A percentile compares a stretch with the other conserved stretches of the same genome.
Evolutionary conservation across 1,140 invertebrate genomes (phyloP).

Genomic region (Eurosta solidaginis): DNA sequence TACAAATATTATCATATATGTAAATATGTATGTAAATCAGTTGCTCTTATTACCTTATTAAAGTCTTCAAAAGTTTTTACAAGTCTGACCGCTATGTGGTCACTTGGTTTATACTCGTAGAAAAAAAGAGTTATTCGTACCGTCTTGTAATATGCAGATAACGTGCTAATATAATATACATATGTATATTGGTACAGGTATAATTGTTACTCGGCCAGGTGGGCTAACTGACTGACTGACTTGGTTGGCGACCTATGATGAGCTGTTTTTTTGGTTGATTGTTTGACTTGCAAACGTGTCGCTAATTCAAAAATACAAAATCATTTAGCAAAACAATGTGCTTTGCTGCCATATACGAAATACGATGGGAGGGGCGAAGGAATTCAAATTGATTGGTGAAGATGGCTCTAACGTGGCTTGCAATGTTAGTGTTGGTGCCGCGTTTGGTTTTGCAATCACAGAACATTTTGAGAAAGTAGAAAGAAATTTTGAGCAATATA

Average conservation of each 20-base stretch:
- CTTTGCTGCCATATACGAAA: neutral
- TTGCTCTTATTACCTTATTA: neutral
- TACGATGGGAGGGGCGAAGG: neutral
- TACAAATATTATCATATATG: neutral
- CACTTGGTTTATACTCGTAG: slow-evolving; percentile 1
- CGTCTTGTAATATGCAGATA: neutral
- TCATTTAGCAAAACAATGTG: neutral
- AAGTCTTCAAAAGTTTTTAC: neutral
- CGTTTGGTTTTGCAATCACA: too few species aligned
- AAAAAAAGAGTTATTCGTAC: neutral
- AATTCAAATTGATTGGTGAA: too few species aligned
- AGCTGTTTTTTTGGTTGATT: neutral
- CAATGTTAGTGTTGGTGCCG: too few species aligned
- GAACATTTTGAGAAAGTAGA: too few species aligned
- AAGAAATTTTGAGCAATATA: too few species aligned
- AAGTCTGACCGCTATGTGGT: neutral
- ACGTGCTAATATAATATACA: neutral
- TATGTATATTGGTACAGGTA: neutral
- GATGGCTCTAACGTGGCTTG: too few species aligned
- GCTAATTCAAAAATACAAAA: neutral
- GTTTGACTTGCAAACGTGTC: neutral
- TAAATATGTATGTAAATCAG: too few species aligned
- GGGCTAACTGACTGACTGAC: neutral
- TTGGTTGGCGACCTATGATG: neutral
- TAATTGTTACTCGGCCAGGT: neutral